phyloP scores from a whole-genome alignment of 2,888 invertebrate genomes.

The Morpho achilles region DNA sequence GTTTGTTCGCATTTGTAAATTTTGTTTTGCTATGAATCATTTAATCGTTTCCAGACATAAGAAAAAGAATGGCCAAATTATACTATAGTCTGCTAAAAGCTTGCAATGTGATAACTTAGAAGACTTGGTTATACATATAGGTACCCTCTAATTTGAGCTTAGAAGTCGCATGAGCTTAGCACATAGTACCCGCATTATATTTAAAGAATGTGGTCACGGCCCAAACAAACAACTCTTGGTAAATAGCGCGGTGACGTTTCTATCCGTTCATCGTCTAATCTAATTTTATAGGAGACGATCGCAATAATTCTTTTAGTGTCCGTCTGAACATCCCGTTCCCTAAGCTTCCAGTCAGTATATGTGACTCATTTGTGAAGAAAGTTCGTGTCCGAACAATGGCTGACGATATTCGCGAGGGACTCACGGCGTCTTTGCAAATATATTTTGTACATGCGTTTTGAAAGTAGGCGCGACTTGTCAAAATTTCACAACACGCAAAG shows the following conservation, averaged over 20 bases:
- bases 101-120: too few species aligned
- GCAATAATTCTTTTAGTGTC: conserved; percentile 22
- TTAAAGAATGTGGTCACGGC: neutral
- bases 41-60: too few species aligned
- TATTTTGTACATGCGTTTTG: neutral
- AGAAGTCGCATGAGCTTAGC: too few species aligned
- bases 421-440: neutral
- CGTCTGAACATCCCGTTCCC: conserved; percentile 18
- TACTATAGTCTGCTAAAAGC: too few species aligned
- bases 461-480: neutral
- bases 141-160: too few species aligned
- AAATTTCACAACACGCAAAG: neutral
- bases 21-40: too few species aligned
- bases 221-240: conserved; percentile 1
- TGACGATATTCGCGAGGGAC: conserved; percentile 2
- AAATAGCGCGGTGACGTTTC: conserved; percentile 15
- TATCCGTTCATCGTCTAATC: conserved; percentile 17
- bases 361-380: conserved; percentile 19
- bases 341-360: conserved; percentile 18
- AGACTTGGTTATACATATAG: too few species aligned
- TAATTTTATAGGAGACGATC: conserved; percentile 23
- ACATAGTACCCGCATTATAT: neutral
- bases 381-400: conserved; percentile 9
- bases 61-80: too few species aligned
- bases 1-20: too few species aligned